Conservation (phyloP, 2,888 invertebrate genomes). For the Gastracanthus pulcherrimus region DNA sequence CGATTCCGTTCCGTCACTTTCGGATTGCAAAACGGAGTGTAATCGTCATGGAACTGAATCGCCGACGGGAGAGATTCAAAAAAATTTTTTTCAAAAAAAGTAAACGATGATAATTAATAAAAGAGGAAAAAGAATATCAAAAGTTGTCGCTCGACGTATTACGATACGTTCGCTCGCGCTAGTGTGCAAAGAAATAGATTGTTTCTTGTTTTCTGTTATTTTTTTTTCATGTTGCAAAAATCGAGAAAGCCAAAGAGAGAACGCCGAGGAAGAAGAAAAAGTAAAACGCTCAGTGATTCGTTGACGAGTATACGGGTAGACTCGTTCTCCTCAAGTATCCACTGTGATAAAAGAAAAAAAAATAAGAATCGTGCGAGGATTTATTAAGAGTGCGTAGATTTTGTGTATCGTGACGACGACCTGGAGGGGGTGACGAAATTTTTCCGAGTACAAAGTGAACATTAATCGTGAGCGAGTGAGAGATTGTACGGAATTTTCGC, state of each 20-base stretch:
- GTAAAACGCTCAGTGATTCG: conserved; percentile 63
- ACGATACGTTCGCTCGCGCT: too few species aligned
- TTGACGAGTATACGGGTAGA: conserved; percentile 65
- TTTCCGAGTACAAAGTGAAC: background rate
- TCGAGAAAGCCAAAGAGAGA: background rate
- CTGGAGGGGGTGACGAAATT: conserved; percentile 26
- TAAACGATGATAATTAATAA: too few species aligned
- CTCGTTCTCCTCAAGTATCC: conserved; percentile 70
- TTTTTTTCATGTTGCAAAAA: background rate
- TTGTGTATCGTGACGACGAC: conserved; percentile 6
- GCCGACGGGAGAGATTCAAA: background rate
- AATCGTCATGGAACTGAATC: background rate
- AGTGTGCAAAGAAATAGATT: background rate
- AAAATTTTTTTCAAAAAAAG: background rate
- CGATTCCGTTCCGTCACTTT: background rate
- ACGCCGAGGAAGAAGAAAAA: background rate
- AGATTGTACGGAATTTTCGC: conserved; percentile 39
- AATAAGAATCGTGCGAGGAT: conserved; percentile 47
- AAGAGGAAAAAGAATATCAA: background rate
- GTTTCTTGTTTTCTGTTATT: background rate
- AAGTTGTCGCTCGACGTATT: too few species aligned
- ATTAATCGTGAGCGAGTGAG: background rate
- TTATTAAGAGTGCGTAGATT: conserved; percentile 53
- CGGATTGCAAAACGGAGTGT: background rate
- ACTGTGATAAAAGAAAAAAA: conserved; percentile 67